Evolutionary conservation across 2,797 vertebrate genomes (phyloP), one percentile per base, ranked within the genome.

Genomic region (Microcaecilia unicolor): DNA sequence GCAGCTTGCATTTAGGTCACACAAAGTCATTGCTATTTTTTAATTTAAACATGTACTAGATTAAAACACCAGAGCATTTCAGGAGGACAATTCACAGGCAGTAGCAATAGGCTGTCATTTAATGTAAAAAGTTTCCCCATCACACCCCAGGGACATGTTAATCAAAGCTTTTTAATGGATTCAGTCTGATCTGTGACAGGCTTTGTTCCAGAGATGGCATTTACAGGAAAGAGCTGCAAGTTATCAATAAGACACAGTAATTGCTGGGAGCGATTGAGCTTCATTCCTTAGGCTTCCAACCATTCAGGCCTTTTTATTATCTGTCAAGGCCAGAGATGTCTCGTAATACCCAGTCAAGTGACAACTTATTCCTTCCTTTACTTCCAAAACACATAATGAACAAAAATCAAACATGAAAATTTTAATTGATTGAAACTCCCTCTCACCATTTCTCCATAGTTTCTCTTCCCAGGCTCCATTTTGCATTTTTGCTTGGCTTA

Each of bases 191-290:
- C 71, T 76, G 68, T 75, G 78, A 77, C 70, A 75, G 69, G 68
- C 72, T 83, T 84, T 81, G 76, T 80, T 78, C 69, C 63, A 71
- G 58, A 72, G 65, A 73, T 67, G 66, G 64, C 61, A 70, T 79
- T 79, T 77, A 58, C 51, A 66, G 68, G 74, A 70, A 76, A 66
- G 60, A 70, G 58, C 63, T 73, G 56, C 59, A 70, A 77, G 78
- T 81, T 84, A 80, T 77, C 78, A 85, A 77, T 78, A 83, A 81
- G 68, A 68, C 68, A 72, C 69, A 72, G 62, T 80, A 80, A 81
- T 78, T 78, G 69, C 56, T 19, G 56, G 40, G 48, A 80, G 67
- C 70, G 74, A 80, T 51, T 57, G 70, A 74, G 59, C 48, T 58
- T 46, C 37, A 6, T 64, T 79, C 54, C 64, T 55, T 61, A 55